Evolutionary conservation across 2,113 vertebrate species (phyloP).

Genomic region (Caracal caracal): DNA sequence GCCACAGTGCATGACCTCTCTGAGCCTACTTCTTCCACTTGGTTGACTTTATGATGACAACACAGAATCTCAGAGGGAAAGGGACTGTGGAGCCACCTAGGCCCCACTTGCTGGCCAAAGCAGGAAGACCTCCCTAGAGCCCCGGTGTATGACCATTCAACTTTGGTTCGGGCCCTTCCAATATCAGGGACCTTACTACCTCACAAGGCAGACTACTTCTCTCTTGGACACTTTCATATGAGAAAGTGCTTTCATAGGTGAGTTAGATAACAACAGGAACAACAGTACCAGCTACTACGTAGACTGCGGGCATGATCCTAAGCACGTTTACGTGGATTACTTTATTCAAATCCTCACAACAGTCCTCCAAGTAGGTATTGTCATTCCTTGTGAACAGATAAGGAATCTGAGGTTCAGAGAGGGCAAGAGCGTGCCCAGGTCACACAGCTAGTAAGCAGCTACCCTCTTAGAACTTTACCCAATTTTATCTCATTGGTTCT

Average conservation of each 20-base stretch:
- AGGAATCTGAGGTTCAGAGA: background rate
- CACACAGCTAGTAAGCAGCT: background rate
- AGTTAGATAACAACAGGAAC: background rate
- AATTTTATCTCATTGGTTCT: background rate
- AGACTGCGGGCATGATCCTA: too few species aligned
- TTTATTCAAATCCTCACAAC: background rate
- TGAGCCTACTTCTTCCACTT: background rate
- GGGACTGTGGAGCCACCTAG: background rate
- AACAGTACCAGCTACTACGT: rapidly evolving
- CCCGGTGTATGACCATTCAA: background rate
- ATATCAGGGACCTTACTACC: background rate
- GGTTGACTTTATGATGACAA: background rate
- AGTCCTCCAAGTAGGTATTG: too few species aligned
- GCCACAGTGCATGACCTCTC: background rate
- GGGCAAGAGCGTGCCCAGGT: background rate
- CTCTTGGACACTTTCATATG: background rate
- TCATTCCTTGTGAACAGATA: too few species aligned
- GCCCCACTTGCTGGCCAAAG: background rate
- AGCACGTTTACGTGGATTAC: background rate
- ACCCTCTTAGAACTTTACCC: background rate
- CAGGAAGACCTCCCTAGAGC: background rate
- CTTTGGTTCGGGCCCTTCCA: background rate
- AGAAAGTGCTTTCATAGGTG: background rate
- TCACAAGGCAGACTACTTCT: background rate
- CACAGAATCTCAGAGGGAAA: background rate